A percentile compares a stretch with the other conserved stretches of the same genome.
Evolutionary conservation across 2,113 vertebrate genomes (phyloP).

Genomic region (Setophaga kirtlandii): DNA sequence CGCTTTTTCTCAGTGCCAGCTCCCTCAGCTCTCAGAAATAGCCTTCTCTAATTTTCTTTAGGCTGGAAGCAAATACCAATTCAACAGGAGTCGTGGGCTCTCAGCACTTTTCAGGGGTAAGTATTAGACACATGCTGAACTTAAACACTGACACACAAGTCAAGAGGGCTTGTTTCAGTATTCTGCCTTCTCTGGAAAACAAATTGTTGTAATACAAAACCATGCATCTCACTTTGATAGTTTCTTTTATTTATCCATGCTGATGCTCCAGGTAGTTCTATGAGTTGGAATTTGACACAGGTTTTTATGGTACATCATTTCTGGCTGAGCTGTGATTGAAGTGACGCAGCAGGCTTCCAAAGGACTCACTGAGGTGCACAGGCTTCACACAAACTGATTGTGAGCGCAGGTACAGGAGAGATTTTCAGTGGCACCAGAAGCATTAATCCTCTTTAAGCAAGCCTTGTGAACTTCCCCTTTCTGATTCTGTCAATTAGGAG

Average conservation of each 20-base stretch:
- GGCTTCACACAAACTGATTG: not conserved
- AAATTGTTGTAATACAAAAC: constrained; percentile 8
- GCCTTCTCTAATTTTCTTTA: constrained; percentile 50
- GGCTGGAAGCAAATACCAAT: constrained; percentile 16
- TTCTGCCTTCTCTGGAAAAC: not conserved
- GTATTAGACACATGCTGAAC: not conserved
- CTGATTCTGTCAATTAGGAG: not conserved
- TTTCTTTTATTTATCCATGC: constrained; percentile 11
- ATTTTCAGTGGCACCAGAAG: not conserved
- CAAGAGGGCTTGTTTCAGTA: not conserved
- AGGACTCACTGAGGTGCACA: not conserved
- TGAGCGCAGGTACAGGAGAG: not conserved
- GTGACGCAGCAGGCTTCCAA: not conserved
- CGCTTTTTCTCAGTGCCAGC: constrained; percentile 14
- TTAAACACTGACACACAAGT: constrained; percentile 13
- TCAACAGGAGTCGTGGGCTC: not conserved
- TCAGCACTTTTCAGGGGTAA: constrained; percentile 26
- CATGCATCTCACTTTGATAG: not conserved
- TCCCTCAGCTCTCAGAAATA: constrained; percentile 40
- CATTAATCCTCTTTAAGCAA: not conserved
- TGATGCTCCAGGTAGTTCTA: not conserved
- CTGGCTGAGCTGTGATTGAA: constrained; percentile 15
- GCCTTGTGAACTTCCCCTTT: not conserved
- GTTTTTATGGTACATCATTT: constrained; percentile 23
- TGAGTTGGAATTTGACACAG: constrained; percentile 24